Conservation (phyloP, 2,113 vertebrate genomes). For the Acanthisitta chloris region DNA sequence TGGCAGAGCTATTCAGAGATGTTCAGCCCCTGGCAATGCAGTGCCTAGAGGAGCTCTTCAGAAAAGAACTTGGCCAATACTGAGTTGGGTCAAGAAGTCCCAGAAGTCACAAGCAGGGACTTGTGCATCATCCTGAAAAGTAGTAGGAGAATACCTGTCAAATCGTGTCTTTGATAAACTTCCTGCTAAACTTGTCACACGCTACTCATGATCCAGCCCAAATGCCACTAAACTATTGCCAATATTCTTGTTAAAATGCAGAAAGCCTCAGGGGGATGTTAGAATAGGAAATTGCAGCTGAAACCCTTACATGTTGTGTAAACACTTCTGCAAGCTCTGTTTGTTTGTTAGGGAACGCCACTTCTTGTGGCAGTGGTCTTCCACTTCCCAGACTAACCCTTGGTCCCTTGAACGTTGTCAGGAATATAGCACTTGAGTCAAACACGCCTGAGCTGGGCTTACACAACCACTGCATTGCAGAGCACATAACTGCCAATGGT, state of each 20-base stretch:
- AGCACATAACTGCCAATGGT: neutral
- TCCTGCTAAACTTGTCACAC: neutral
- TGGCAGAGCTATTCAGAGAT: neutral
- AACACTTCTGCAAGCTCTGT: neutral
- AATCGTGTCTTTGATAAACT: neutral
- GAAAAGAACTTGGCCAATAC: neutral
- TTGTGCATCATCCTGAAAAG: neutral
- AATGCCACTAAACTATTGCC: neutral
- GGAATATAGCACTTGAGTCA: neutral
- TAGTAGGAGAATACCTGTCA: neutral
- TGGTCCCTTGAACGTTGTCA: neutral
- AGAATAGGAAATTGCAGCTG: neutral
- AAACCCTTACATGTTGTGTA: neutral
- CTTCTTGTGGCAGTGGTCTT: neutral
- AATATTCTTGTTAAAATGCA: neutral
- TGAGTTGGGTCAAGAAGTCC: neutral
- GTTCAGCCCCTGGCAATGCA: fast-evolving
- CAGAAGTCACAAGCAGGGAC: neutral
- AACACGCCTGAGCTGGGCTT: neutral
- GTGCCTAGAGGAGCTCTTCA: neutral
- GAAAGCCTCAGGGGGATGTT: neutral
- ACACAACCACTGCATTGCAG: neutral
- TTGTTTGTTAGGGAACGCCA: neutral
- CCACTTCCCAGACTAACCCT: neutral
- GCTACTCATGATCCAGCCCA: neutral